Evolutionary conservation across 2,113 vertebrate genomes (phyloP).

Genomic region (Amia ocellicauda): DNA sequence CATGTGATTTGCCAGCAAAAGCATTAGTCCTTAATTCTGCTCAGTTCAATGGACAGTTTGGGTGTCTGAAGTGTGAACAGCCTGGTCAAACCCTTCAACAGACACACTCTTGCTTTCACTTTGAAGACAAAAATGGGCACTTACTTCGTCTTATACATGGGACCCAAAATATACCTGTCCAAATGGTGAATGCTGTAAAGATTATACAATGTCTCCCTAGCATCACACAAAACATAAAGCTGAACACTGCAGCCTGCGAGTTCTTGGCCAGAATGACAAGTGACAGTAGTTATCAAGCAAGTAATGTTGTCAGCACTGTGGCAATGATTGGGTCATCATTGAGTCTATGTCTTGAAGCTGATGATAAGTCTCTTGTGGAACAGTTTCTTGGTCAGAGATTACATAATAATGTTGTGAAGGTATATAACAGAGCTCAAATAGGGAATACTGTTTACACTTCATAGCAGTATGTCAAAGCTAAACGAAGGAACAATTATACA

Average conservation of each 20-base stretch:
- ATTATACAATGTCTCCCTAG: constrained; percentile 14
- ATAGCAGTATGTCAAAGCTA: no score
- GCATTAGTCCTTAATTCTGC: constrained; percentile 33
- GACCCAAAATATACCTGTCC: constrained; percentile 26
- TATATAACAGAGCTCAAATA: constrained; percentile 27
- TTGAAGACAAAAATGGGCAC: constrained; percentile 22
- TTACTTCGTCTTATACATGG: constrained; percentile 23
- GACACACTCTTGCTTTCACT: constrained; percentile 23
- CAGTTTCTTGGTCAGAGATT: no score
- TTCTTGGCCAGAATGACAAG: constrained; percentile 18
- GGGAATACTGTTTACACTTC: constrained; percentile 18
- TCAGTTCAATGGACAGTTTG: constrained; percentile 31
- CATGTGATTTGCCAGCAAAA: constrained; percentile 34
- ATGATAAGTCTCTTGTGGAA: constrained; percentile 7
- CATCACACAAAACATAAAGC: constrained; percentile 22
- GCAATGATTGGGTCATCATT: constrained; percentile 15
- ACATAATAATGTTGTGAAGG: constrained; percentile 23
- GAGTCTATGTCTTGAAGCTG: constrained; percentile 3
- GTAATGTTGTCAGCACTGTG: constrained; percentile 13
- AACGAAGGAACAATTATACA: no score
- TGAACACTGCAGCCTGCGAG: not conserved
- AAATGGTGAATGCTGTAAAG: constrained; percentile 24
- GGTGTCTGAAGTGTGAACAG: constrained; percentile 34
- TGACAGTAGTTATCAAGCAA: constrained; percentile 6
- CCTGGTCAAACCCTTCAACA: constrained; percentile 25